Evolutionary conservation across 2,797 vertebrate genomes (phyloP).

Genomic region (Sitta carolinensis): DNA sequence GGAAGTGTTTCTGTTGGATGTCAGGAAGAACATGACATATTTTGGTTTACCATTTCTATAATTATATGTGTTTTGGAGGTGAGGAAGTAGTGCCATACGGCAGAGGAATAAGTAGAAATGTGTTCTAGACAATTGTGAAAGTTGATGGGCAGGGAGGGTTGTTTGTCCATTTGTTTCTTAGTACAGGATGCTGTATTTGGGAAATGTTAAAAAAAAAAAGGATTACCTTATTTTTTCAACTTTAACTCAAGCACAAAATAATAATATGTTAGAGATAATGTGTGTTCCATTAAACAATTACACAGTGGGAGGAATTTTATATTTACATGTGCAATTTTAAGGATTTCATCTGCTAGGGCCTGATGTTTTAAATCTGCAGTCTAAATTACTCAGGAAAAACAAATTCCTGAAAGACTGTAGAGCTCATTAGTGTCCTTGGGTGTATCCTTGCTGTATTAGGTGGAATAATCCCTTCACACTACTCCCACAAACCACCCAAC

Average conservation of each 20-base stretch:
- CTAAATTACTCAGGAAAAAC: neutral
- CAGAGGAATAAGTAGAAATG: neutral
- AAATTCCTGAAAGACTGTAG: neutral
- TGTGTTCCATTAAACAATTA: neutral
- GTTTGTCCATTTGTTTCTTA: neutral
- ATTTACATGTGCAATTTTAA: neutral
- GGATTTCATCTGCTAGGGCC: neutral
- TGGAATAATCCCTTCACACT: neutral
- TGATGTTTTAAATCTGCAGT: neutral
- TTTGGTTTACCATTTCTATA: neutral
- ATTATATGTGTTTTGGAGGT: neutral
- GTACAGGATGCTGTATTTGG: neutral
- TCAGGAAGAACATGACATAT: neutral
- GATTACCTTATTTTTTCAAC: conserved; percentile 2
- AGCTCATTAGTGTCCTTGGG: neutral
- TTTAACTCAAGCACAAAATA: neutral
- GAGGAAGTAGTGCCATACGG: neutral
- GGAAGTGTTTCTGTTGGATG: neutral
- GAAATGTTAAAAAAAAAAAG: neutral
- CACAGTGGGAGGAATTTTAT: neutral
- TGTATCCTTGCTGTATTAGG: neutral
- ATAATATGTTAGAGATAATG: neutral
- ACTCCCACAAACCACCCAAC: neutral
- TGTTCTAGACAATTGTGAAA: neutral
- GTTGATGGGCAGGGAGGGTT: neutral